These are phyloP conservation scores for Cryptocheilus praepositus DNA, from an alignment of 2,888 invertebrate species.

Conservation along the genomic window DNA sequence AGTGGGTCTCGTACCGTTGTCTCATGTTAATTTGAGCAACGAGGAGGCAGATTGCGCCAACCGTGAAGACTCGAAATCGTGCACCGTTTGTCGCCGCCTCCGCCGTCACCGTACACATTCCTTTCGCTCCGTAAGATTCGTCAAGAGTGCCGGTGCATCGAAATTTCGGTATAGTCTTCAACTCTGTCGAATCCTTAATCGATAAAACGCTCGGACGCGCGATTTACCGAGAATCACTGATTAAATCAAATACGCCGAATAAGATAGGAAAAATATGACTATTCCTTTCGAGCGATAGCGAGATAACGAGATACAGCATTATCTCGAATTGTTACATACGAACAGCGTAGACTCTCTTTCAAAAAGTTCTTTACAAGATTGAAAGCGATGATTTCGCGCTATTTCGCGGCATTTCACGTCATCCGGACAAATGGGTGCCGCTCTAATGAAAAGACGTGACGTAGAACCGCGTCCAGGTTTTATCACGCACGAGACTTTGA, in stretches of 20 bases:
- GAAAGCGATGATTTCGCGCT: neutral
- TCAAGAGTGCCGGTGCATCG: too few species aligned
- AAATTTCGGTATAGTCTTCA: neutral
- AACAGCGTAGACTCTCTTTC: constrained; percentile 28
- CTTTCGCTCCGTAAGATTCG: too few species aligned
- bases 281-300: constrained; percentile 38
- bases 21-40: neutral
- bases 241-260: constrained; percentile 41
- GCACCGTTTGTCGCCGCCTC: too few species aligned
- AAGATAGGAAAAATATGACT: constrained; percentile 42
- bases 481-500: constrained; percentile 57
- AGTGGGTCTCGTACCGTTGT: constrained; percentile 10
- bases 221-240: constrained; percentile 20
- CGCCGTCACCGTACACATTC: too few species aligned
- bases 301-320: constrained; percentile 42
- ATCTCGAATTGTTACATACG: constrained; percentile 25
- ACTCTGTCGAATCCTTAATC: neutral
- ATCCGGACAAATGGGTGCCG: too few species aligned
- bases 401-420: too few species aligned
- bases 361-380: constrained; percentile 28
- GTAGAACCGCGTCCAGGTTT: constrained; percentile 30
- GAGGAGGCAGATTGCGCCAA: neutral
- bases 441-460: too few species aligned
- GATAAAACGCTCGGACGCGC: neutral
- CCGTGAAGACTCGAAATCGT: neutral